Percentiles rank a stretch among this genome's conserved stretches.
phyloP scores from a whole-genome alignment of 2,113 vertebrate genomes.

The Rhineura floridana region DNA sequence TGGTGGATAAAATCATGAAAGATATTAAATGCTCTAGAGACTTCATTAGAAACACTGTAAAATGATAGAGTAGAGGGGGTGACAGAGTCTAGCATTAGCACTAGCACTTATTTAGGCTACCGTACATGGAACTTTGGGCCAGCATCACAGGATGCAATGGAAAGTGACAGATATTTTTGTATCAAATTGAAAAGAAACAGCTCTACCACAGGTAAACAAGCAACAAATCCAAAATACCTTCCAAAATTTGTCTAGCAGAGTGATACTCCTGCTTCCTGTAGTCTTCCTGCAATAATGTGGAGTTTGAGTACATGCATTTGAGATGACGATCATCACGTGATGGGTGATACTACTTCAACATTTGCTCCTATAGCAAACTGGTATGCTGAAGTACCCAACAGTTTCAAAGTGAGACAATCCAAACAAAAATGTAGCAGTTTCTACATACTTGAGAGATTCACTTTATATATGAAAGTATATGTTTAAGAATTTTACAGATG shows the following conservation, averaged over 20 bases:
- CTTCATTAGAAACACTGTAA: not conserved
- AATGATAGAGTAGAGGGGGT: not conserved
- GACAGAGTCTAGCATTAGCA: not conserved
- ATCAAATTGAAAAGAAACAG: not conserved
- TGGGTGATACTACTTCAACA: not conserved
- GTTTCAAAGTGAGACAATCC: not conserved
- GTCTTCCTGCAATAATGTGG: not conserved
- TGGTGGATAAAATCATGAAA: not conserved
- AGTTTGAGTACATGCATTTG: not conserved
- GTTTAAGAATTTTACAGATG: not conserved
- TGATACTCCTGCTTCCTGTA: not conserved
- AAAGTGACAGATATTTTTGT: not conserved
- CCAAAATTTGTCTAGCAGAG: not conserved
- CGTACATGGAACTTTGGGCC: not conserved
- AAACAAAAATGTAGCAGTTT: not conserved
- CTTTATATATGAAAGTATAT: not conserved
- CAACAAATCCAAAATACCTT: not conserved
- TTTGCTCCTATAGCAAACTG: not conserved
- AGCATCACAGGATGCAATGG: not conserved
- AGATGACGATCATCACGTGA: not conserved
- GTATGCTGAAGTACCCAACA: not conserved
- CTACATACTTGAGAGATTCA: not conserved
- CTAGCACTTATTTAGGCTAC: not conserved
- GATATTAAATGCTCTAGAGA: too few relatives aligned
- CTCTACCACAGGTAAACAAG: not conserved